phyloP scores from a whole-genome alignment of 1,140 invertebrate genomes.

The Heterodera schachtii region DNA sequence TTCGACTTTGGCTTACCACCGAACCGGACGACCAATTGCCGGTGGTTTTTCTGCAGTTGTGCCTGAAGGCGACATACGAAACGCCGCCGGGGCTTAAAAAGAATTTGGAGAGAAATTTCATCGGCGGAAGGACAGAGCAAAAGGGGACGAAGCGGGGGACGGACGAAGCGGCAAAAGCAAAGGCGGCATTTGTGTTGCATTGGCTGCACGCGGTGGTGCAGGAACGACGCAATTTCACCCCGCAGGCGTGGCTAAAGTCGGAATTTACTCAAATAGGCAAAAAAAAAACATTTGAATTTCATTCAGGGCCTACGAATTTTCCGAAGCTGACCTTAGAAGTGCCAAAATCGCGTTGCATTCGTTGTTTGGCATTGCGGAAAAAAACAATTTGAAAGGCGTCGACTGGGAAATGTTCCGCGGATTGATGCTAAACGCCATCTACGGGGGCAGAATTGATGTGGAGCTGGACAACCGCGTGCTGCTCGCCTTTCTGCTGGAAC shows the following conservation, averaged over 20 bases:
- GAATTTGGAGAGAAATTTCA: slow-evolving; percentile 67
- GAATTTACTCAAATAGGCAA: neutral
- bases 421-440: slow-evolving; percentile 80
- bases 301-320: slow-evolving; percentile 84
- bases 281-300: slow-evolving; percentile 20
- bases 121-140: slow-evolving; percentile 68
- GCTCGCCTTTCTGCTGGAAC: slow-evolving; percentile 71
- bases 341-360: slow-evolving; percentile 67
- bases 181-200: slow-evolving; percentile 72
- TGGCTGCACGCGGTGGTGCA: slow-evolving; percentile 85
- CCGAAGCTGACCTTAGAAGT: slow-evolving; percentile 79
- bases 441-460: slow-evolving; percentile 85
- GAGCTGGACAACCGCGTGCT: slow-evolving; percentile 77
- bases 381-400: slow-evolving; percentile 51
- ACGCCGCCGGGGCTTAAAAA: slow-evolving; percentile 72
- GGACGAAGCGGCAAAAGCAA: slow-evolving; percentile 1
- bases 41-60: slow-evolving; percentile 72
- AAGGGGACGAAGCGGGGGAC: neutral
- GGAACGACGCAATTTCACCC: slow-evolving; percentile 82
- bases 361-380: slow-evolving; percentile 52
- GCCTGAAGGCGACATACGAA: slow-evolving; percentile 84
- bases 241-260: slow-evolving; percentile 69
- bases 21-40: slow-evolving; percentile 76
- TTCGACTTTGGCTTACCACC: slow-evolving; percentile 79
- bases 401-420: slow-evolving; percentile 81